Evolutionary conservation across 2,113 vertebrate genomes (phyloP), one percentile per base, ranked within the genome.

Genomic region (Proterorhinus semilunaris): DNA sequence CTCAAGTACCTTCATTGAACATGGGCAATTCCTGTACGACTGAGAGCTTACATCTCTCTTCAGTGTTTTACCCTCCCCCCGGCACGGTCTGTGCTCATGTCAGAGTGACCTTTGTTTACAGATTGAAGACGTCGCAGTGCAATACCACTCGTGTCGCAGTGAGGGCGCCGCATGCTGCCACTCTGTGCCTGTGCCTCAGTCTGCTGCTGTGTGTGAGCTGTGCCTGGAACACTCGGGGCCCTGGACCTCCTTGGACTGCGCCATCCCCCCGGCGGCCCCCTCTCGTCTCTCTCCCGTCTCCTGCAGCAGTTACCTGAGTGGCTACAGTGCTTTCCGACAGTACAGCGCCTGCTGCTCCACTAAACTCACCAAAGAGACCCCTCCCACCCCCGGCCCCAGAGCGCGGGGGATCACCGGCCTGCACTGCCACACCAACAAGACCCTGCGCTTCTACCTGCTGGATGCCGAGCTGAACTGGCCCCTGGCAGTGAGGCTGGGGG

Each of bases 361-460:
- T 12, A 61, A 69, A 12, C 74, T 72, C 70, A 63, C 79, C 82
- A 84, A 83, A 81, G 84, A 83, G 52, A 74, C 61, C 52, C 53
- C 87, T 49, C 7, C 69, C 64, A 81, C 72, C 75, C 79, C 67
- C 72, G 77, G 62, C 68, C 61, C 55, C 55, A 83, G 45, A 54
- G 79, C 50, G 51, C 87, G 64, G 5, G 47, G 82, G 77, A 84
- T 99, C 90, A 91, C 92, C 0, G 98, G 98, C 77, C 93, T 99
- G 54, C 91, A 91, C 64, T 99, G 96, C 89, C 94, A 92, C 80
- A 97, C 96, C 85, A 99, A 99, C 90, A 95, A 94, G 90, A 99
- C 96, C 21, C 92, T 99, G 83, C 93, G 95, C 83, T 95, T 99
- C 53, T 99, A 98, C 72, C 83, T 98, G 49, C 83, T 99, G 88